phyloP scores from a whole-genome alignment of 2,888 invertebrate genomes.

The Zootermopsis nevadensis region DNA sequence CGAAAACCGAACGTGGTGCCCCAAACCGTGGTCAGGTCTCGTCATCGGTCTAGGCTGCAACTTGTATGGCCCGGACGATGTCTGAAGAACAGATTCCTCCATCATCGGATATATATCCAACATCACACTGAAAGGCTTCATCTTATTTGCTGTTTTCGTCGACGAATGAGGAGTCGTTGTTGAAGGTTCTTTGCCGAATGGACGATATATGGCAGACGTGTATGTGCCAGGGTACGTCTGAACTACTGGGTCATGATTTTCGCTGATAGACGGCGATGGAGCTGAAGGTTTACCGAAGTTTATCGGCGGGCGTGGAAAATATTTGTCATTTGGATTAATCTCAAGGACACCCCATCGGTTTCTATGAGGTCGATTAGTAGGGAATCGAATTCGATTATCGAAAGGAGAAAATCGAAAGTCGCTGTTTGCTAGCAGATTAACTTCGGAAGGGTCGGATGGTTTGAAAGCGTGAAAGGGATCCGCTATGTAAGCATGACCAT shows the following conservation, averaged over 20 bases:
- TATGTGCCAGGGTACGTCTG: slow-evolving; percentile 37
- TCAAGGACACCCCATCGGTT: neutral
- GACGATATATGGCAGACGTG: slow-evolving; percentile 49
- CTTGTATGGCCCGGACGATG: neutral
- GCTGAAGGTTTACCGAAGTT: slow-evolving; percentile 49
- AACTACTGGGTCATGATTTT: slow-evolving; percentile 9
- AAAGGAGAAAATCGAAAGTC: slow-evolving; percentile 23
- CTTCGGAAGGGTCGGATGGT: slow-evolving; percentile 61
- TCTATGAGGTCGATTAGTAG: neutral
- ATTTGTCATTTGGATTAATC: slow-evolving; percentile 54
- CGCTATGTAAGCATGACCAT: slow-evolving; percentile 59
- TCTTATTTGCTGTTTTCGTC: slow-evolving; percentile 54
- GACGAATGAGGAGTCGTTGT: neutral
- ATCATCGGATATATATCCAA: slow-evolving; percentile 73
- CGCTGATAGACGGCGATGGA: neutral
- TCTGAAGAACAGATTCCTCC: slow-evolving; percentile 55
- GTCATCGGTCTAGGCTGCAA: slow-evolving; percentile 40
- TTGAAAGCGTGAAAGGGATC: slow-evolving; percentile 79
- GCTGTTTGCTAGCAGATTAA: slow-evolving; percentile 75
- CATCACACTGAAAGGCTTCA: slow-evolving; percentile 73
- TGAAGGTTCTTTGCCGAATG: slow-evolving; percentile 32
- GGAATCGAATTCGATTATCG: neutral
- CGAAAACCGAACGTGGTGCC: slow-evolving; percentile 2
- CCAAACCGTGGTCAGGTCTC: slow-evolving; percentile 8
- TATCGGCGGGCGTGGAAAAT: slow-evolving; percentile 56